Evolutionary conservation across 2,113 vertebrate genomes (phyloP).

Genomic region (Oophaga pumilio): DNA sequence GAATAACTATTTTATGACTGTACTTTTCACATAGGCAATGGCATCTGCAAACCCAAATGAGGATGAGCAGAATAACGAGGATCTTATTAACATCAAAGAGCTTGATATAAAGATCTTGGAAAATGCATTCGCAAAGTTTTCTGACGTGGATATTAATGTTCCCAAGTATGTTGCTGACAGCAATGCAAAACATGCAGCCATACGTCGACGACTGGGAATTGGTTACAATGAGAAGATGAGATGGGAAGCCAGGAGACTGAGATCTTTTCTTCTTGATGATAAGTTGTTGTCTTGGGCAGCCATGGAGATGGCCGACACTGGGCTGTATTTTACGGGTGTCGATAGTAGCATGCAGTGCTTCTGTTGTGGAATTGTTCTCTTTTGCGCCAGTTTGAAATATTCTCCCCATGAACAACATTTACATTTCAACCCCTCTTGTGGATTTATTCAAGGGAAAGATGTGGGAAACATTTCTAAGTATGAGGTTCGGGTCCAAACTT

Average conservation of each 20-base stretch:
- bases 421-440: conserved; percentile 26
- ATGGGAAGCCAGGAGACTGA: conserved; percentile 49
- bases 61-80: background rate
- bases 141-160: background rate
- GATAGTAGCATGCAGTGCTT: conserved; percentile 53
- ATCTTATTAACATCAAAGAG: conserved; percentile 14
- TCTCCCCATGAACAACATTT: background rate
- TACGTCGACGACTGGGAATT: background rate
- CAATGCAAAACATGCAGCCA: conserved; percentile 39
- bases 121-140: background rate
- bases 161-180: background rate
- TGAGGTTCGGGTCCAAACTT: background rate
- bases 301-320: conserved; percentile 53
- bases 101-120: background rate
- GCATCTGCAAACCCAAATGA: background rate
- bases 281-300: conserved; percentile 2
- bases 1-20: background rate
- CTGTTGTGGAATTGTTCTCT: conserved; percentile 57
- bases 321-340: conserved; percentile 31
- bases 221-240: conserved; percentile 54
- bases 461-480: conserved; percentile 54
- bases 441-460: conserved; percentile 54
- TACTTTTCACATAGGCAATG: background rate
- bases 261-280: conserved; percentile 7
- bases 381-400: rapidly evolving